Evolutionary conservation across 2,888 invertebrate genomes (phyloP).

Genomic region (Resseliella maxima): DNA sequence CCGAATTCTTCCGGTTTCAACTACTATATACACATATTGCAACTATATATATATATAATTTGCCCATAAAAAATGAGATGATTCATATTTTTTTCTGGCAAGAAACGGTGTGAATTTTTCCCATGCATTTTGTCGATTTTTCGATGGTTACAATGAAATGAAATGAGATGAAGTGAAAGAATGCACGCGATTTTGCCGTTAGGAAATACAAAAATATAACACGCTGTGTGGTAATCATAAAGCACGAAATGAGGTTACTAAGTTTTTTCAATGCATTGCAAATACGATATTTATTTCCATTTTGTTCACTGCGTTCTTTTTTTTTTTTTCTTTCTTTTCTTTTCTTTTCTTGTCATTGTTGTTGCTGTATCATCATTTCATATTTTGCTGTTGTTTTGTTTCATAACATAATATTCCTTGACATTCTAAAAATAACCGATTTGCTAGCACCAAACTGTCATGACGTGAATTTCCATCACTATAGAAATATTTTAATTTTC

Average conservation of each 20-base stretch:
- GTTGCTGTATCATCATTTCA: too few relatives aligned
- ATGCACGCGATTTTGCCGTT: constrained; percentile 14
- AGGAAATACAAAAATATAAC: neutral
- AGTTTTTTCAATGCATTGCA: neutral
- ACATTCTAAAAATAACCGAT: neutral
- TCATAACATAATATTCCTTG: neutral
- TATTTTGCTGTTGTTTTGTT: too few relatives aligned
- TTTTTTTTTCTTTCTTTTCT: neutral
- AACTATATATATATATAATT: neutral
- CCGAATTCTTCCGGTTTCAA: constrained; percentile 37
- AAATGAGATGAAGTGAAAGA: constrained; percentile 35
- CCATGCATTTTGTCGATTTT: constrained; percentile 14
- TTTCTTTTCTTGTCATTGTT: neutral
- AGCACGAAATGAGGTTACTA: neutral
- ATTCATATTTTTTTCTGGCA: constrained; percentile 3
- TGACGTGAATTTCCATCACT: neutral
- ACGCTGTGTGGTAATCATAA: neutral
- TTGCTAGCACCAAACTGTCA: neutral
- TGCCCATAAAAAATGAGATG: neutral
- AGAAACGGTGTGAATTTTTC: neutral
- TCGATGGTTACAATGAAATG: neutral
- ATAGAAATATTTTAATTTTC: neutral
- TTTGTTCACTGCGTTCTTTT: neutral
- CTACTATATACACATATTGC: neutral
- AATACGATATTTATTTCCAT: constrained; percentile 1